These are phyloP conservation scores for Percina caprodes DNA, from an alignment of 2,113 vertebrate species.

Conservation along the genomic window DNA sequence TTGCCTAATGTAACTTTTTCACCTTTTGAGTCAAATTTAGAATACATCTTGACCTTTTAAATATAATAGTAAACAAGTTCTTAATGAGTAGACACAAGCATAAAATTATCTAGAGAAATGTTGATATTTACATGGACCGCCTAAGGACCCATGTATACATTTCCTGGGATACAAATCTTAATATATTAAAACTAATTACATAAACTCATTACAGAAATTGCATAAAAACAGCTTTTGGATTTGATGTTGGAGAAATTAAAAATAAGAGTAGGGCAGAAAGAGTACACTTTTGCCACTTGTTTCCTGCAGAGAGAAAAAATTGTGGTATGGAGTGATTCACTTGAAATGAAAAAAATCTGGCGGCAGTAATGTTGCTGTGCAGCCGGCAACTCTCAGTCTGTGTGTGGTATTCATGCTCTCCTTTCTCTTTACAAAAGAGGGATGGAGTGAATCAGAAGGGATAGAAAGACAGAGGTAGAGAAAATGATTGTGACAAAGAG, in stretches of 20 bases:
- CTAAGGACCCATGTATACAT: neutral
- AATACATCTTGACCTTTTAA: neutral
- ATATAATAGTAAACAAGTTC: conserved; percentile 4
- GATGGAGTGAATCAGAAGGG: conserved; percentile 57
- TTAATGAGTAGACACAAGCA: neutral
- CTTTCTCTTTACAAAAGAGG: conserved; percentile 68
- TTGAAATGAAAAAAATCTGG: conserved; percentile 79
- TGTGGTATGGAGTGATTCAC: conserved; percentile 57
- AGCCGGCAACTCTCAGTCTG: conserved; percentile 76
- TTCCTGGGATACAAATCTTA: neutral
- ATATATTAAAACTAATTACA: conserved; percentile 9
- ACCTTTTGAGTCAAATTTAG: neutral
- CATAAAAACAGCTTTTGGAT: neutral
- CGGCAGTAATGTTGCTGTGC: conserved; percentile 66
- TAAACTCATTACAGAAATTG: neutral
- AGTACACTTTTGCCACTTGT: conserved; percentile 46
- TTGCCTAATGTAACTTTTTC: neutral
- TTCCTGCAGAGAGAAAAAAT: conserved; percentile 42
- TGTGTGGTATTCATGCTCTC: conserved; percentile 82
- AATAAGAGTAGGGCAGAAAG: conserved; percentile 44
- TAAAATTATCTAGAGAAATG: neutral
- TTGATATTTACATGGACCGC: neutral
- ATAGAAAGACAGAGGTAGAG: conserved; percentile 53
- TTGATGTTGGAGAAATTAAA: conserved; percentile 22
- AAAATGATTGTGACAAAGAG: conserved; percentile 61